Evolutionary conservation across 2,797 vertebrate species (phyloP), one percentile per base, ranked within the genome.

Genomic region (Thamnophis elegans): DNA sequence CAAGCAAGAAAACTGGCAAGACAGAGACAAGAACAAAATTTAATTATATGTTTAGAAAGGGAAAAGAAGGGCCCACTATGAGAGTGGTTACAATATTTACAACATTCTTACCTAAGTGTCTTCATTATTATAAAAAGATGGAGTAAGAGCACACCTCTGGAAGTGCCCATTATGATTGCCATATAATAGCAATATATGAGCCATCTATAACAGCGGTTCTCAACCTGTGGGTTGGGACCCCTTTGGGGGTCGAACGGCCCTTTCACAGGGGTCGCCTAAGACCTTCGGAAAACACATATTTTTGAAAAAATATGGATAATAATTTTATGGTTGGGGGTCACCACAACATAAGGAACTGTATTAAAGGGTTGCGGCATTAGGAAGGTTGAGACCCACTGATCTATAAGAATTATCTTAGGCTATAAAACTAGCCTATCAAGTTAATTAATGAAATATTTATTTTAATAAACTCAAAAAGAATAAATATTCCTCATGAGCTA

Each of bases 171-270:
- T 87, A 53, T 58, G 56, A 56, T 12, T 2, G 51, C 28, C n/a
- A 73, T 28, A 47, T 59, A 51, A 26, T 22, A 82, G 87, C 55
- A 89, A 51, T 32, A 53, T n/a, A 95, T 91, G 53, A 93, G 65
- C 87, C 26, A n/a, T 51, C 36, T 91, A 42, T 42, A 42, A 4
- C 42, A 2, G 4, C n/a, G n/a, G n/a, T n/a, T 42, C 42, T 42
- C 42, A 42, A 42, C 42, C 42, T 42, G 42, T 42, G 42, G 42
- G 42, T 42, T 4, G 42, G 42, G 42, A 42, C 42, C 42, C 42
- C 42, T 42, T 42, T 42, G 42, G 42, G 42, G 42, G 42, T 42
- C 42, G 42, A 42, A 42, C 42, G 42, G 42, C 42, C 42, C 42
- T 42, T 42, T 42, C 42, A 42, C 42, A 42, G 42, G 42, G 42